Percentiles rank a stretch among this genome's conserved stretches.
Evolutionary conservation across 2,888 invertebrate genomes (phyloP).

Genomic region (Gryllus longicercus): DNA sequence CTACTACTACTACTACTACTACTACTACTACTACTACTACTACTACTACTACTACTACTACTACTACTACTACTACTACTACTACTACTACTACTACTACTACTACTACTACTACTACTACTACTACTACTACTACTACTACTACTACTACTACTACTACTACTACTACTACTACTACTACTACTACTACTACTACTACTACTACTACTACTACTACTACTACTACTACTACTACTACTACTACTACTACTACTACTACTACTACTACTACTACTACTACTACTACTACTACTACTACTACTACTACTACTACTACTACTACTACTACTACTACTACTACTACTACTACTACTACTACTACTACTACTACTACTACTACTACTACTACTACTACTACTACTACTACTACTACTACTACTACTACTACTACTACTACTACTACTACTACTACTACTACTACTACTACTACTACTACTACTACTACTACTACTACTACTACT

Average conservation of each 20-base stretch:
- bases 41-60: constrained; percentile 24
- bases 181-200: constrained; percentile 37
- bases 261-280: constrained; percentile 37
- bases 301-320: constrained; percentile 26
- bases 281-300: constrained; percentile 41
- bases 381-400: constrained; percentile 25
- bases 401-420: constrained; percentile 25
- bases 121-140: constrained; percentile 35
- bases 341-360: constrained; percentile 25
- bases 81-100: constrained; percentile 25
- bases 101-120: constrained; percentile 25
- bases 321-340: constrained; percentile 25
- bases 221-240: constrained; percentile 31
- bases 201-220: constrained; percentile 31
- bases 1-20: constrained; percentile 25
- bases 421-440: constrained; percentile 25
- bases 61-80: constrained; percentile 25
- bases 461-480: constrained; percentile 25
- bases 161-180: constrained; percentile 45
- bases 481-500: constrained; percentile 25
- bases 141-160: constrained; percentile 33
- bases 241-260: constrained; percentile 30
- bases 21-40: constrained; percentile 25
- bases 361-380: constrained; percentile 25
- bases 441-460: constrained; percentile 25